Evolutionary conservation across 2,888 invertebrate genomes (phyloP).

Genomic region (Cerceris rybyensis): DNA sequence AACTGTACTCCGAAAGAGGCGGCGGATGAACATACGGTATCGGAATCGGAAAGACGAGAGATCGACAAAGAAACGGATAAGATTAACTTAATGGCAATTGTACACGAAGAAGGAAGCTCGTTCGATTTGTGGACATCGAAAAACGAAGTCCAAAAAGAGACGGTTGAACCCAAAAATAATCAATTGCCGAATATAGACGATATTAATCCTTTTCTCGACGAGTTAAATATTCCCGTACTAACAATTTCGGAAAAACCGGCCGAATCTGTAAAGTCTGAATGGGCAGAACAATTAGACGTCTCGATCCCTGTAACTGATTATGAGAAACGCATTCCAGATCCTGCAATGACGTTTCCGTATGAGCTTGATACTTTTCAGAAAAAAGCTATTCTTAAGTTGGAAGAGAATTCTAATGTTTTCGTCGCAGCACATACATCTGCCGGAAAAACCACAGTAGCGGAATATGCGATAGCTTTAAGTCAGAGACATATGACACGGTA

Average conservation of each 20-base stretch:
- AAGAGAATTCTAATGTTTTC: slow-evolving; percentile 97
- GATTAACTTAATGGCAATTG: slow-evolving; percentile 85
- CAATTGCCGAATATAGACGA: slow-evolving; percentile 71
- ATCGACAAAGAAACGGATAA: slow-evolving; percentile 75
- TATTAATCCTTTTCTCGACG: slow-evolving; percentile 66
- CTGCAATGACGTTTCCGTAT: slow-evolving; percentile 94
- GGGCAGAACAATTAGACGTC: slow-evolving; percentile 94
- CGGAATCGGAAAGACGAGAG: slow-evolving; percentile 39
- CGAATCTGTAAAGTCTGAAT: slow-evolving; percentile 86
- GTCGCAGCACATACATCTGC: slow-evolving; percentile 99
- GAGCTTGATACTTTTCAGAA: slow-evolving; percentile 98
- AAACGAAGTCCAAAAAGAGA: slow-evolving; percentile 34
- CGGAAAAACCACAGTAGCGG: slow-evolving; percentile 99
- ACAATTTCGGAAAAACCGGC: slow-evolving; percentile 85
- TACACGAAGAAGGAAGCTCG: slow-evolving; percentile 85
- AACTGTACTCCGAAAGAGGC: slow-evolving; percentile 72
- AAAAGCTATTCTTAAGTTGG: slow-evolving; percentile 96
- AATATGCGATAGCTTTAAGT: slow-evolving; percentile 98
- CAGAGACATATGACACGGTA: slow-evolving; percentile 94
- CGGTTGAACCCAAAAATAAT: slow-evolving; percentile 27
- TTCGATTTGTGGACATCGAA: slow-evolving; percentile 81
- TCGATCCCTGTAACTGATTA: slow-evolving; percentile 92
- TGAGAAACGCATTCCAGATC: slow-evolving; percentile 89
- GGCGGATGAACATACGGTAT: slow-evolving; percentile 3
- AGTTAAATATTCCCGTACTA: slow-evolving; percentile 84